Evolutionary conservation across 2,888 invertebrate species (phyloP), one percentile per base, ranked within the genome.

Genomic region (Synanthedon andrenaeformis): DNA sequence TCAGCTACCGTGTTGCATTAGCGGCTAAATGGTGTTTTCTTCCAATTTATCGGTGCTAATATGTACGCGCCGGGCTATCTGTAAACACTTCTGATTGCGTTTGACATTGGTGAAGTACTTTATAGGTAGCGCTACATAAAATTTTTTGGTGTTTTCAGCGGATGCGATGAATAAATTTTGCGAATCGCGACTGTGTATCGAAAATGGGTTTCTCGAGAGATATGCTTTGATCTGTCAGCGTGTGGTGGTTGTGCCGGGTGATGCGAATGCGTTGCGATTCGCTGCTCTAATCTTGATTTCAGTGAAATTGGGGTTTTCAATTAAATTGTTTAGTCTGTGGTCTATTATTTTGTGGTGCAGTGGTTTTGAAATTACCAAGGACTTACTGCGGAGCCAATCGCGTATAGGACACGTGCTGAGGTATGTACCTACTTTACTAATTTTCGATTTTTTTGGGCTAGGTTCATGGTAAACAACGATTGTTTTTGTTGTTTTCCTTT

Each of bases 161-260:
- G 81, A 87, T 87, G 87, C 85, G 86, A 87, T 87, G 87, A 83
- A 85, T 87, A 87, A 79, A 87, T 83, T 85, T 84, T 84, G 84
- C 83, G 75, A 84, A 79, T 82, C 82, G 73, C 77, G 82, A 82
- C 81, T 78, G 83, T 84, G 84, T 82, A 84, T 82, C 72, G 79
- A 82, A 81, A 85, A 84, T 45, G 53, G 41, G 76, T 76, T 81
- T 78, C 77, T 83, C 78, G 84, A 79, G 73, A 77, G 79, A 74
- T 76, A 84, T 86, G 85, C 82, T 84, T 83, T 82, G 82, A 84
- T 79, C 78, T 74, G 75, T 60, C 80, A 78, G 73, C 76, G 75
- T 77, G 76, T 74, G 74, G 81, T 82, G 74, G 73, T 76, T 69
- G 81, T 82, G 82, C 79, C 82, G 76, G 82, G 79, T 64, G 69